Conservation (phyloP, 2,888 invertebrate species). For the Pandemis heparana region DNA sequence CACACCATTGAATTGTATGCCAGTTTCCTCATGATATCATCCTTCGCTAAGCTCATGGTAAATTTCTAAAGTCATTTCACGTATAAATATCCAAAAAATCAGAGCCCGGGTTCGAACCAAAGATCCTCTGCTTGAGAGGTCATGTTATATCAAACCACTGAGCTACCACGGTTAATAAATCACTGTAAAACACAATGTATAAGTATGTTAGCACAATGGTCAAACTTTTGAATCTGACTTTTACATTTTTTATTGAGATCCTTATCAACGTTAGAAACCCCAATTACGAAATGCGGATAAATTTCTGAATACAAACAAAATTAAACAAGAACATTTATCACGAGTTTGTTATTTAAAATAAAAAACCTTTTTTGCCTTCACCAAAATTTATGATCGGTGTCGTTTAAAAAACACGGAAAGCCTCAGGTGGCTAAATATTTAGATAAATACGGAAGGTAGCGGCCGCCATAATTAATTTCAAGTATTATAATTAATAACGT, state of each 20-base stretch:
- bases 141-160: too few species aligned
- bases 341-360: conserved; percentile 14
- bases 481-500: conserved; percentile 19
- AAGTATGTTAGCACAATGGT: not conserved
- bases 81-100: too few species aligned
- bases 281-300: not conserved
- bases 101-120: too few species aligned
- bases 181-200: too few species aligned
- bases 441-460: conserved; percentile 27
- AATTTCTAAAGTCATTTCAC: too few species aligned
- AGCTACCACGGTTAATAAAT: too few species aligned
- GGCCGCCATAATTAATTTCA: conserved; percentile 23
- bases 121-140: too few species aligned
- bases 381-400: conserved; percentile 34
- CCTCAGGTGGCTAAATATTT: conserved; percentile 36
- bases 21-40: too few species aligned
- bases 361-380: conserved; percentile 13
- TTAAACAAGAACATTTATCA: conserved; percentile 3
- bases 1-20: too few species aligned
- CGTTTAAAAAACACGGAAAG: conserved; percentile 28
- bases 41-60: too few species aligned
- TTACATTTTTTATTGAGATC: not conserved
- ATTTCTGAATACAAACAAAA: not conserved
- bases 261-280: not conserved
- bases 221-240: not conserved